Percentiles rank a stretch among this genome's conserved stretches.
These are phyloP conservation scores for Lathamus discolor DNA, from an alignment of 2,113 vertebrate genomes.

Conservation along the genomic window DNA sequence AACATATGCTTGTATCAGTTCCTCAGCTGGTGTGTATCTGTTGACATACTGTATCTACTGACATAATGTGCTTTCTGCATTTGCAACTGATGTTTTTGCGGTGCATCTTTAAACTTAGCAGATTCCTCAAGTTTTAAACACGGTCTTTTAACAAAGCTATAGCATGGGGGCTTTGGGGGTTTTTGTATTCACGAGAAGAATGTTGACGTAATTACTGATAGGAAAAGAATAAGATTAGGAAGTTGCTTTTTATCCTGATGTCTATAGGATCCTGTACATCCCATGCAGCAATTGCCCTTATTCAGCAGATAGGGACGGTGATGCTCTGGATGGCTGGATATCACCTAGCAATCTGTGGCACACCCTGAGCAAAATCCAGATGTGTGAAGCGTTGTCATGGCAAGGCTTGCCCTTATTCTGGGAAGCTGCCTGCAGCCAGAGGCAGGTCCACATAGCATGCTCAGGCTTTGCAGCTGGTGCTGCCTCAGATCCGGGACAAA, in stretches of 20 bases:
- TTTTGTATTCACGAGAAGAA: not conserved
- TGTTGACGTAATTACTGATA: not conserved
- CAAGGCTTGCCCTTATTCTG: not conserved
- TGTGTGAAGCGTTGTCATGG: not conserved
- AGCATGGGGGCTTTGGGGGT: not conserved
- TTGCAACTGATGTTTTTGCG: not conserved
- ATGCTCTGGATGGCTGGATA: not conserved
- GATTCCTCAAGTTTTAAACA: not conserved
- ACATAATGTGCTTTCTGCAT: not conserved
- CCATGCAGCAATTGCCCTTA: not conserved
- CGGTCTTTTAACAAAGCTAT: not conserved
- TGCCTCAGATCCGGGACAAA: not conserved
- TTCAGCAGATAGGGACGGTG: not conserved
- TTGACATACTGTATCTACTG: not conserved
- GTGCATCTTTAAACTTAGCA: not conserved
- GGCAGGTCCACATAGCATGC: fast-evolving
- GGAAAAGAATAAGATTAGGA: not conserved
- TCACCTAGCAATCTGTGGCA: not conserved
- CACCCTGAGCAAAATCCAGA: not conserved
- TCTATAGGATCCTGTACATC: not conserved
- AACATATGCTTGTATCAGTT: slow-evolving; percentile 16
- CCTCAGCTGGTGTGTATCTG: slow-evolving; percentile 33
- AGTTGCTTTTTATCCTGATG: not conserved
- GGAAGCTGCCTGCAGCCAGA: not conserved
- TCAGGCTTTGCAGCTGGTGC: not conserved